Conservation (phyloP, 2,113 vertebrate genomes). For the Poeciliopsis retropinna region DNA sequence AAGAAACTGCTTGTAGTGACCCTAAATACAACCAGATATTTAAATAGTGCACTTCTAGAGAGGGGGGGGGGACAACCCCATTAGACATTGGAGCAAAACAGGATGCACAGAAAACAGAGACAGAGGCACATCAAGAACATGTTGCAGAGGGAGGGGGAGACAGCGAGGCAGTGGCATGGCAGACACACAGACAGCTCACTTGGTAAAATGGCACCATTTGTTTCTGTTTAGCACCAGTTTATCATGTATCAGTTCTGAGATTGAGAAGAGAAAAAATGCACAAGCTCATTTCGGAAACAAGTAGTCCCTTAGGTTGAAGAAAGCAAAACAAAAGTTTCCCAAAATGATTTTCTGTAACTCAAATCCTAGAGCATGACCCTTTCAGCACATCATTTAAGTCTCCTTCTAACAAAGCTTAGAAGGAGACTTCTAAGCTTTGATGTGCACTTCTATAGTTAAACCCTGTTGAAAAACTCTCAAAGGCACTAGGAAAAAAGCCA, state of each 20-base stretch:
- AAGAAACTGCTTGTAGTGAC: slow-evolving; percentile 18
- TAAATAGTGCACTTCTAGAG: slow-evolving; percentile 42
- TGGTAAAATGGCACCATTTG: slow-evolving; percentile 74
- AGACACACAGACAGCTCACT: slow-evolving; percentile 67
- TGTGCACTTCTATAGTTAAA: slow-evolving; percentile 57
- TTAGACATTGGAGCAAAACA: slow-evolving; percentile 50
- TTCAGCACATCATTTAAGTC: slow-evolving; percentile 33
- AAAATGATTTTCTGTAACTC: slow-evolving; percentile 45
- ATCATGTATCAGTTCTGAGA: slow-evolving; percentile 83
- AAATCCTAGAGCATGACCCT: slow-evolving; percentile 32
- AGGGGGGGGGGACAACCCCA: not conserved
- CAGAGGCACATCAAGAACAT: slow-evolving; percentile 52
- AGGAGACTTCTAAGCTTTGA: no score
- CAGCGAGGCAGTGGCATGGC: slow-evolving; percentile 74
- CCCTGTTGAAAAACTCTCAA: slow-evolving; percentile 79
- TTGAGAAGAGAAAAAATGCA: slow-evolving; percentile 86
- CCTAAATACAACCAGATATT: slow-evolving; percentile 57
- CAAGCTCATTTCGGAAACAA: slow-evolving; percentile 72
- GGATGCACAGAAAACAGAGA: slow-evolving; percentile 63
- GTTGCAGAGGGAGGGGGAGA: slow-evolving; percentile 38
- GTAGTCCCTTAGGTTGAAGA: slow-evolving; percentile 60
- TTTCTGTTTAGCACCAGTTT: slow-evolving; percentile 84
- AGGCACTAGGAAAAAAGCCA: slow-evolving; percentile 81
- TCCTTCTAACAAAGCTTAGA: slow-evolving; percentile 37
- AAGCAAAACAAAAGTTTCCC: slow-evolving; percentile 45